Base-by-base conservation (phyloP, 1,140 invertebrate species). In the Achroia grisella region DNA sequence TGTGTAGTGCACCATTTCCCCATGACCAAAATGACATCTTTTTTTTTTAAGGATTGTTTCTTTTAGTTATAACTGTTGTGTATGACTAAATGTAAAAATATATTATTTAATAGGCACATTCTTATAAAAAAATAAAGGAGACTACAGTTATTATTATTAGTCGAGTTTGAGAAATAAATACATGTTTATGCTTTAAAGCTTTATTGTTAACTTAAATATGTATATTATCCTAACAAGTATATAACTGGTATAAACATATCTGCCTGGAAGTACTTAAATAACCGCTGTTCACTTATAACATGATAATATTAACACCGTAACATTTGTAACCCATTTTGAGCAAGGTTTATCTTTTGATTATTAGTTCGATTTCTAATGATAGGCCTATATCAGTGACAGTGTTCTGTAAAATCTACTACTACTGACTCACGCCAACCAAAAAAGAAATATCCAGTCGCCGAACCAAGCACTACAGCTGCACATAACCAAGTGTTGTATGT, bases 401-500 rank as follows among this genome's bases (percentile, higher is more conserved):
- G 95, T 90, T 98, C 96, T 33, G 96, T 97, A 34, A 97, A 92
- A 69, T 98, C 96, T 1, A 97, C 94, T 15, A 97, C 92, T 6
- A 96, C 91, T 0, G 95, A 93, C 82, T 97, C 95, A 66, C 94
- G 94, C 96, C 96, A 98, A 10, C 96, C 96, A 71, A 98, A 98
- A 6, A 97, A 86, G 74, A 98, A 98, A 81, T 98, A 98, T 4
- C 97, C 97, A 8, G 93, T 88, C 2, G 93, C 95, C 8, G 96
- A 94, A 11, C 97, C 97, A 6, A 97, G 64, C 0, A 97, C 92
- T 1, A 98, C 93, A 1, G 95, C 94, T 15, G 95, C 67, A 75
- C 97, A 98, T 13, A 99, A 87, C 95, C 95, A 99, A 8, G 93
- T 91, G 68, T 99, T 99, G 88, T 97, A 99, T 0, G 97, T 98